Base-by-base conservation (phyloP, 2,888 invertebrate species). In the Cybosia mesomella region DNA sequence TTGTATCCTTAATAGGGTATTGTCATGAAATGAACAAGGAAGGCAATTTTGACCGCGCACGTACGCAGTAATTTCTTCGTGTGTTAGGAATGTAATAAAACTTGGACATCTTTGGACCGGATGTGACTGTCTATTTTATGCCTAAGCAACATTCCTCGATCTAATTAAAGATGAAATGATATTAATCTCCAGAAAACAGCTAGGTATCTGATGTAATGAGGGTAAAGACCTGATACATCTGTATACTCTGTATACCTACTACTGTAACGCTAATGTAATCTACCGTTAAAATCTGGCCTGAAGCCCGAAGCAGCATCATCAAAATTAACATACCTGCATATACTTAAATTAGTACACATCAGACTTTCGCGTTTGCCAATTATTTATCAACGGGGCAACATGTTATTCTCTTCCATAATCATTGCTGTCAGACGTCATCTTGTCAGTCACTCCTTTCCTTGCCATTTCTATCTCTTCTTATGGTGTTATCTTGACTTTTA, bases 61-160 rank as follows among this genome's bases (percentile, higher is more conserved):
- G 89, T 87, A 83, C 85, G 70, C 74, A 71, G 83, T 87, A 83
- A 88, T 89, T 85, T 83, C 85, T 86, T 82, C 83, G 84, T 83
- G 87, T 87, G 87, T 85, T 77, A 80, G 87, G 89, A 90, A 90
- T 89, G 89, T 88, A 90, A 92, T 92, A 90, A 91, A 91, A 91
- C 85, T 87, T 72, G 71, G 76, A 73, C 89, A 89, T 88, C 85
- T 85, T 85, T 79, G 84, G 83, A 85, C 87, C 86, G 85, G 83
- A 85, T 84, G 87, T 86, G 85, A 82, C 81, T 75, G 70, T 79
- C 79, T 81, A 79, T 67, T 73, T 74, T 74, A 74, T 80, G 55
- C 58, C 57, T 70, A 71, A 72, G 68, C 68, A 70, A 61, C 73
- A 61, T 67, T 63, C 10, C 66, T 57, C 13, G 36, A 34, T 62